Base-by-base conservation (phyloP, 2,888 invertebrate species). In the Oscheius sp. region DNA sequence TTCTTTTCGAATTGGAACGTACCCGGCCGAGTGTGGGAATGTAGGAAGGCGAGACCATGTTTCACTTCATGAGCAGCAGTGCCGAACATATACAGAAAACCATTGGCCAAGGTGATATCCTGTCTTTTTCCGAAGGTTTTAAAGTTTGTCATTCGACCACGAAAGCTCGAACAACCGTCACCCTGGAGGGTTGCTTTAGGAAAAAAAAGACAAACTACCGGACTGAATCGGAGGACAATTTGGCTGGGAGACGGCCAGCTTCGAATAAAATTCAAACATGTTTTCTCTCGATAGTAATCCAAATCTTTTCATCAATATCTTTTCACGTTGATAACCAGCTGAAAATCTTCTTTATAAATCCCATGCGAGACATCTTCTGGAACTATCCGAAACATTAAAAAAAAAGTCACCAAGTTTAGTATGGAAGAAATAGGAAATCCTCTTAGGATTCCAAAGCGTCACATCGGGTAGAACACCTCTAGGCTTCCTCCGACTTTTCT, bases 21-120 rank as follows among this genome's bases (percentile, higher is more conserved):
- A n/a, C n/a, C n/a, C n/a, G n/a, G n/a, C 25, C 80, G 53, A 10
- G 76, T 72, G 25, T 80, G 80, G 29, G 73, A 78, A 46, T 80
- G 80, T 63, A 63, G 74, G 61, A 80, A 78, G 8, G 78, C 80
- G 0, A 80, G 64, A 12, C 78, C 71, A 48, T 80, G 80, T n/a
- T 72, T 78, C 0, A 80, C 42, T 42, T 80, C 78, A 42, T 80
- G 80, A 8, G 75, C 69, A 10, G 78, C 66, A 0, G 76, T 76
- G 10, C 76, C 75, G 23, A 72, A 64, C 74, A 75, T 48, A n/a
- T n/a, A n/a, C n/a, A n/a, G n/a, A n/a, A n/a, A n/a, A n/a, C n/a
- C n/a, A n/a, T n/a, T n/a, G n/a, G n/a, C n/a, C n/a, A n/a, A n/a
- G n/a, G n/a, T n/a, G n/a, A n/a, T n/a, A n/a, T n/a, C n/a, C n/a